Percentiles rank a stretch among this genome's conserved stretches.
phyloP scores from a whole-genome alignment of 2,797 vertebrate species.

The Sebastes flavidus region DNA sequence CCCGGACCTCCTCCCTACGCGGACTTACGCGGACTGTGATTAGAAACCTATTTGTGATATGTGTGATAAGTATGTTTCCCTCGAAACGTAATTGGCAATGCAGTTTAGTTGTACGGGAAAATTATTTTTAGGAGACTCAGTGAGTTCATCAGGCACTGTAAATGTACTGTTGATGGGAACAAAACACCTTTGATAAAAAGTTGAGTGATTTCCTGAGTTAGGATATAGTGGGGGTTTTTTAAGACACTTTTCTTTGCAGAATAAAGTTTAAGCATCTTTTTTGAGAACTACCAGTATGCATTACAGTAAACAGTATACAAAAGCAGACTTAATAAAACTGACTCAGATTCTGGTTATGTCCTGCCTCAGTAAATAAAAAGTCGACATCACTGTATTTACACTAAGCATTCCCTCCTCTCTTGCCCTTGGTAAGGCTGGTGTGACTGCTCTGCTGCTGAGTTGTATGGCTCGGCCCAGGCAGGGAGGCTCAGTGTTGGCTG shows the following conservation, averaged over 20 bases:
- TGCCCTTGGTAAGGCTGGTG: slow-evolving; percentile 63
- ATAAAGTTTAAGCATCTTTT: too few relatives aligned
- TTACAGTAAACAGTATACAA: neutral
- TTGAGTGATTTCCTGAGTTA: neutral
- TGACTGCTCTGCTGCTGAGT: slow-evolving; percentile 58
- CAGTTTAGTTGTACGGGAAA: neutral
- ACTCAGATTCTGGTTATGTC: neutral
- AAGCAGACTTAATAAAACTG: too few relatives aligned
- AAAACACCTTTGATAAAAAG: neutral
- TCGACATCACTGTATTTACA: neutral
- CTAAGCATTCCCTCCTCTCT: neutral
- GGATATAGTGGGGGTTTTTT: neutral
- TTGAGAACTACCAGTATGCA: too few relatives aligned
- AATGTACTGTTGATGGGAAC: neutral
- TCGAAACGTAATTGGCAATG: neutral
- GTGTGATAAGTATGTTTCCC: neutral
- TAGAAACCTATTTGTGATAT: neutral
- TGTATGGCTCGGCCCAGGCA: slow-evolving; percentile 7
- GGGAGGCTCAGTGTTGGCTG: slow-evolving; percentile 27
- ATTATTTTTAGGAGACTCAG: neutral
- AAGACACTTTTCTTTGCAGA: neutral
- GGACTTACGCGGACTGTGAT: neutral
- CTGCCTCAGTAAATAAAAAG: neutral
- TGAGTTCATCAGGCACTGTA: neutral
- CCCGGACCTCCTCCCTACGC: rapidly evolving